phyloP scores from a whole-genome alignment of 2,113 vertebrate genomes.

The Tenrec ecaudatus region DNA sequence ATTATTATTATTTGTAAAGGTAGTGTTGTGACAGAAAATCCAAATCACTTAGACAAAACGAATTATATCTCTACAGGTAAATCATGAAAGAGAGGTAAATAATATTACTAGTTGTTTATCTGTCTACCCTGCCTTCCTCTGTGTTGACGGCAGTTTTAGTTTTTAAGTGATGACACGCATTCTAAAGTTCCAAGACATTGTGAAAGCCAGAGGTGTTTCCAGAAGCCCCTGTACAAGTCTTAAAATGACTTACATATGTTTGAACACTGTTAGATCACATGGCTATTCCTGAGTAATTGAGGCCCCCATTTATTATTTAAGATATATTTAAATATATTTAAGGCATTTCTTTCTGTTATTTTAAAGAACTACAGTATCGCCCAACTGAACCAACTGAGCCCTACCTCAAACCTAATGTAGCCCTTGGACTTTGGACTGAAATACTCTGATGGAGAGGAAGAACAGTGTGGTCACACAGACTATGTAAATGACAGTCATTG shows the following conservation, averaged over 20 bases:
- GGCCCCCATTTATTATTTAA: not conserved
- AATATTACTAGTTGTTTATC: too few species aligned
- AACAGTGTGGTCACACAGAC: too few species aligned
- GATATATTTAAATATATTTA: not conserved
- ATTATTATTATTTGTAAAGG: too few species aligned
- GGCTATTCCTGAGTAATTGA: not conserved
- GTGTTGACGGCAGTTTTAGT: rapidly evolving
- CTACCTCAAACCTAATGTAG: too few species aligned
- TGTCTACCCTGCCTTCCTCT: not conserved
- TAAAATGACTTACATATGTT: too few species aligned
- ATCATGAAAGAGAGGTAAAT: not conserved
- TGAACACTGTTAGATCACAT: too few species aligned
- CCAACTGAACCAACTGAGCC: too few species aligned
- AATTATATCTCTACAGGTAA: not conserved
- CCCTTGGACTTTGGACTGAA: too few species aligned
- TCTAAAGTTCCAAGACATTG: not conserved
- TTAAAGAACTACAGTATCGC: too few species aligned
- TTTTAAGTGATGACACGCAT: not conserved
- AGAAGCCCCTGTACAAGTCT: rapidly evolving
- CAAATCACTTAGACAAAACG: not conserved
- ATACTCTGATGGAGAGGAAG: too few species aligned
- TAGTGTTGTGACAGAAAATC: not conserved
- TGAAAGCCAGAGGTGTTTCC: rapidly evolving
- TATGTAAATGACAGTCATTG: too few species aligned
- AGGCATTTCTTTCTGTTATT: too few species aligned